Evolutionary conservation across 1,140 invertebrate species (phyloP), one percentile per base, ranked within the genome.

Genomic region (Parapsyche elsis): DNA sequence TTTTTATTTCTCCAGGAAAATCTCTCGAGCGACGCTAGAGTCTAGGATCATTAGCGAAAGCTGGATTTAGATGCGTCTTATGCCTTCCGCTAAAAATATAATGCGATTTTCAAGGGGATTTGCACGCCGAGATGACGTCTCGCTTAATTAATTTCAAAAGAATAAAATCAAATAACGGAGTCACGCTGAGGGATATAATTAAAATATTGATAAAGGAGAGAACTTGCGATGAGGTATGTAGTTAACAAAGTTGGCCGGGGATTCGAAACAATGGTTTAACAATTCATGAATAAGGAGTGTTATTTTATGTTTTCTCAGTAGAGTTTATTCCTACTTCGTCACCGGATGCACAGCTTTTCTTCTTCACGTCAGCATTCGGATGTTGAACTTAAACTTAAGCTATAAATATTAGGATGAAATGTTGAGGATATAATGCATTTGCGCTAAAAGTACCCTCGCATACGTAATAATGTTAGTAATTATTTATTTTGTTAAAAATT

Each of bases 231-330:
- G 30, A 38, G 16, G 16, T 61, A 61, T 53, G 16, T 53, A 61
- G 57, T n/a, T 61, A n/a, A 61, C 16, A 19, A 2, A 19, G 57
- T 61, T 21, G 1, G 57, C 16, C 57, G 10, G 26, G 5, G 26
- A 9, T 23, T 10, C 64, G 5, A 67, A 67, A 67, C 64, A 67
- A 67, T 67, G 64, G 19, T 30, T 12, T 67, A 67, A 67, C 64
- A 67, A 67, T 23, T 67, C 64, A 67, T 67, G 64, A 67, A 67
- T 67, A 67, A 67, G 64, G 64, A 67, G 64, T 67, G 64, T 67
- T 67, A 67, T 67, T 67, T 67, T 67, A 24, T 67, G 64, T 67
- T 67, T 30, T 30, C 24, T 23, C 19, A 12, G 5, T 14, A 10
- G 64, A 67, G 64, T 67, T 67, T 67, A 67, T 67, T 67, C 24